Base-by-base conservation (phyloP, 2,888 invertebrate genomes). In the Heliconius aoede region DNA sequence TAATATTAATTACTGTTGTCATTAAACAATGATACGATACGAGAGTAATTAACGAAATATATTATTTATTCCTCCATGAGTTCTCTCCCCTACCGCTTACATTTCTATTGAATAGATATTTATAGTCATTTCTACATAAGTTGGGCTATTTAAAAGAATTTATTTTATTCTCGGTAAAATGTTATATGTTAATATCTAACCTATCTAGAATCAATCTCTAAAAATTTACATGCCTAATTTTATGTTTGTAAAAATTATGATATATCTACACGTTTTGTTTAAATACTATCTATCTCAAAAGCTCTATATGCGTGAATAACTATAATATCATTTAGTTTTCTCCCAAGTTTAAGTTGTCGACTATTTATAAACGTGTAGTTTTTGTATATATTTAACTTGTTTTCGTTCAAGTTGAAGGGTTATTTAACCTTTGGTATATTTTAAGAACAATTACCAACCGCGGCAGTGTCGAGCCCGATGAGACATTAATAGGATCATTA, bases 401-500 rank as follows among this genome's bases (percentile, higher is more conserved):
- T 74, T 76, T 76, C 71, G 74, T 76, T 68, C 78, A 75, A 74
- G 80, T 79, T 72, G 75, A 80, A 79, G 82, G 80, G 82, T 81
- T 82, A 79, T 80, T 79, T 79, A 76, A 78, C 74, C 78, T 81
- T 74, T 78, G 74, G 77, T 83, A 80, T 90, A 91, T 91, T 91
- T 90, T 80, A 80, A 88, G 88, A 85, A 84, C 85, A 85, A 85
- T 86, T 87, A 88, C 90, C 89, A 87, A 89, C 90, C 88, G 87
- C 88, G 87, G 85, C 86, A 84, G 86, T 87, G 88, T 87, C 87
- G 88, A 84, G 83, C 84, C 84, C 86, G 86, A 85, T 85, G 85
- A 85, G 85, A 86, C 89, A 91, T 89, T 89, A 86, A 89, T 91
- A 89, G 87, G 84, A 85, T 87, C 87, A 89, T 90, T 83, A 80